A percentile compares a stretch with the other conserved stretches of the same genome.
Evolutionary conservation across 2,888 invertebrate species (phyloP).

Genomic region (Steinernema scapterisci): DNA sequence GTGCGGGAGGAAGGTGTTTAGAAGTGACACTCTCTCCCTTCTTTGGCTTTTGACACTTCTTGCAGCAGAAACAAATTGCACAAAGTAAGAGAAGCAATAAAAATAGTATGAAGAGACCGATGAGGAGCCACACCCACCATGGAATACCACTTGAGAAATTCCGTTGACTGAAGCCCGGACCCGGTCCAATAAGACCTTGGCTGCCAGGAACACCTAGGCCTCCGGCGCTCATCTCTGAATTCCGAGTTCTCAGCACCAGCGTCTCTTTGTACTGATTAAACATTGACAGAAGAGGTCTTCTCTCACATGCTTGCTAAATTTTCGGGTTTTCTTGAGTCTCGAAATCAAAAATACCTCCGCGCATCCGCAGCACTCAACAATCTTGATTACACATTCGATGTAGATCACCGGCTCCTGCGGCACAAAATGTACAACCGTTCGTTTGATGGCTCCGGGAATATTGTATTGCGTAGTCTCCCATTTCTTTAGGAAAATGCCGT

Average conservation of each 20-base stretch:
- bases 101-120: slow-evolving; percentile 53
- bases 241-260: background rate
- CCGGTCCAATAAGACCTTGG: background rate
- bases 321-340: background rate
- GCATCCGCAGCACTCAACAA: slow-evolving; percentile 55
- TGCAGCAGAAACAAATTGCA: slow-evolving; percentile 45
- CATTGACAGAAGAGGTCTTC: slow-evolving; percentile 39
- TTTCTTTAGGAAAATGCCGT: slow-evolving; percentile 43
- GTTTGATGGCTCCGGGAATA: slow-evolving; percentile 52
- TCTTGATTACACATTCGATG: slow-evolving; percentile 50
- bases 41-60: background rate
- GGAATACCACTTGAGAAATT: slow-evolving; percentile 37
- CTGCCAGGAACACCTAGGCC: background rate
- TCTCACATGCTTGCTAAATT: slow-evolving; percentile 44
- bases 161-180: no score
- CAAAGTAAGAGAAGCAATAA: slow-evolving; percentile 44
- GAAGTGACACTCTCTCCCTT: background rate
- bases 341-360: slow-evolving; percentile 49
- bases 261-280: slow-evolving; percentile 16
- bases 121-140: slow-evolving; percentile 60
- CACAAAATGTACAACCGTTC: slow-evolving; percentile 54
- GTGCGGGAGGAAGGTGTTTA: background rate
- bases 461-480: slow-evolving; percentile 48
- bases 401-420: slow-evolving; percentile 42
- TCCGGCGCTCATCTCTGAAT: background rate